Conservation (phyloP, 2,888 invertebrate genomes). For the Gastrophysa polygoni region DNA sequence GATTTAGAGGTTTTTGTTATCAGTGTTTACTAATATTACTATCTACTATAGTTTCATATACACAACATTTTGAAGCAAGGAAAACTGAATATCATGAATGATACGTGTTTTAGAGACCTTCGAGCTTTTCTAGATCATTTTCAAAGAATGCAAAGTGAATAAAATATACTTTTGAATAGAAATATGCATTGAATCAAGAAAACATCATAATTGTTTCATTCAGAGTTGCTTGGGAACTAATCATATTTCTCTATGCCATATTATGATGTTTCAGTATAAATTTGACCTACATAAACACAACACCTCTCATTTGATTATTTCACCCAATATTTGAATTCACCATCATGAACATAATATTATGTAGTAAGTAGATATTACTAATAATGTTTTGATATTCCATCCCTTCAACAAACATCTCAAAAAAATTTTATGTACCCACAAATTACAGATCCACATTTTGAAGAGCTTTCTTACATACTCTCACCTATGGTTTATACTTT, state of each 20-base stretch:
- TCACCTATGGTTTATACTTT: slow-evolving; percentile 17
- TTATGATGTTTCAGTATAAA: not conserved
- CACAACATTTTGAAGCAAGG: too few relatives aligned
- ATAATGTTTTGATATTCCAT: not conserved
- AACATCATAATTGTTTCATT: not conserved
- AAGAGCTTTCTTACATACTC: slow-evolving; percentile 18
- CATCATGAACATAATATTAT: not conserved
- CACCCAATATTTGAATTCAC: not conserved
- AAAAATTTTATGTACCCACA: slow-evolving; percentile 6
- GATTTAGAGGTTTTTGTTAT: too few relatives aligned
- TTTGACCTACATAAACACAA: not conserved
- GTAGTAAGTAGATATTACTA: not conserved
- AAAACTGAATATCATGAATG: too few relatives aligned
- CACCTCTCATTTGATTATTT: not conserved
- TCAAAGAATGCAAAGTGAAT: too few relatives aligned
- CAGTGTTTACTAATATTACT: too few relatives aligned
- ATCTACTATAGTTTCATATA: too few relatives aligned
- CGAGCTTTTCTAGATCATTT: too few relatives aligned
- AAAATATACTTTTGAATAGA: too few relatives aligned
- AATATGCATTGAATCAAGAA: too few relatives aligned
- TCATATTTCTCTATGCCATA: not conserved
- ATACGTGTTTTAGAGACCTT: too few relatives aligned
- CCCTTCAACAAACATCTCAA: not conserved
- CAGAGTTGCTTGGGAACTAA: not conserved
- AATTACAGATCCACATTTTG: slow-evolving; percentile 6